Conservation (phyloP, 2,797 vertebrate genomes). For the Oreochromis grahami region DNA sequence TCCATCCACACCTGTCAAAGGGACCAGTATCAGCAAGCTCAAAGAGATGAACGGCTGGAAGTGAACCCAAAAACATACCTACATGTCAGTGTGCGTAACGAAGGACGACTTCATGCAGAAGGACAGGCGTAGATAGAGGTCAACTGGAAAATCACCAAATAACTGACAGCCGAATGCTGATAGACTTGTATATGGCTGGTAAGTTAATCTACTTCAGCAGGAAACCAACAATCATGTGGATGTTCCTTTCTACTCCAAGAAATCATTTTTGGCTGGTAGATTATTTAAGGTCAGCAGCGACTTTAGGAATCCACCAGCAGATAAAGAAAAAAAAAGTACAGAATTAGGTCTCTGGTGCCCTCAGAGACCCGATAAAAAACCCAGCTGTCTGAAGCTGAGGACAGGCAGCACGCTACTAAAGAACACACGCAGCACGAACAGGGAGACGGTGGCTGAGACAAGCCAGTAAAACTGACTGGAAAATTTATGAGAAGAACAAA, state of each 20-base stretch:
- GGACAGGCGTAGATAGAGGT: background rate
- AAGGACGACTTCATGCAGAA: background rate
- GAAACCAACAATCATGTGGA: slow-evolving; percentile 43
- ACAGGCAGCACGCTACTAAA: slow-evolving; percentile 21
- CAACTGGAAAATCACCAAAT: slow-evolving; percentile 24
- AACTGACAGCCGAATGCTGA: slow-evolving; percentile 28
- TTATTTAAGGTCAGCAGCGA: slow-evolving; percentile 32
- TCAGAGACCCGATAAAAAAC: slow-evolving; percentile 18
- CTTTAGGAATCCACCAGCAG: slow-evolving; percentile 17
- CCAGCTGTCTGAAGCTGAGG: slow-evolving; percentile 19
- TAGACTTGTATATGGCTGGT: slow-evolving; percentile 41
- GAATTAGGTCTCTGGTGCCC: background rate
- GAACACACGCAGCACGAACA: slow-evolving; percentile 42
- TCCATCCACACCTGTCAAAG: slow-evolving; percentile 61
- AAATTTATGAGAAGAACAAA: slow-evolving; percentile 69
- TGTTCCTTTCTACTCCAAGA: slow-evolving; percentile 26
- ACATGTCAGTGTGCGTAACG: background rate
- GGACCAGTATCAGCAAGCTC: slow-evolving; percentile 63
- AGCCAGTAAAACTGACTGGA: slow-evolving; percentile 70
- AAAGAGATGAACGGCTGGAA: slow-evolving; percentile 76
- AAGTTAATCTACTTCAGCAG: slow-evolving; percentile 46
- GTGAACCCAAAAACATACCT: slow-evolving; percentile 22
- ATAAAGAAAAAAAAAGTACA: background rate
- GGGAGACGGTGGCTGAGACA: slow-evolving; percentile 59
- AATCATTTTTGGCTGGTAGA: slow-evolving; percentile 28